These are phyloP conservation scores for Micrasema longulum DNA, from an alignment of 1,140 invertebrate genomes.

Conservation along the genomic window DNA sequence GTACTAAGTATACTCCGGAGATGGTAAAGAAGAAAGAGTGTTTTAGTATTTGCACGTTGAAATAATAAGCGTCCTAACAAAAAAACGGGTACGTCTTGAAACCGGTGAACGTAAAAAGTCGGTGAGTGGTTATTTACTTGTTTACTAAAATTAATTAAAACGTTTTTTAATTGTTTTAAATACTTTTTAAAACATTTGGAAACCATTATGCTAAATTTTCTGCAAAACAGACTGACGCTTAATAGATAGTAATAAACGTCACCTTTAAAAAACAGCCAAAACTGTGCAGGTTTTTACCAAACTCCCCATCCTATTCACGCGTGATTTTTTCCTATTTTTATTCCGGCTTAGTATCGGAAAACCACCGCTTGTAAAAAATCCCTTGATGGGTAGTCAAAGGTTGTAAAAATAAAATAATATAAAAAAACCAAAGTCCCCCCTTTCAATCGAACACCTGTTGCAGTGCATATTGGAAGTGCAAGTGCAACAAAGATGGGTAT, in stretches of 20 bases:
- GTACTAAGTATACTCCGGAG: not conserved
- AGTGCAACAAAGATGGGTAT: constrained; percentile 23
- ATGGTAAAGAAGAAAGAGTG: not conserved
- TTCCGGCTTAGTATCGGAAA: constrained; percentile 40
- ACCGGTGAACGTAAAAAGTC: no score
- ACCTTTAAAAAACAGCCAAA: not conserved
- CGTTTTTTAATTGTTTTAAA: not conserved
- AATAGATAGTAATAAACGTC: constrained; percentile 22
- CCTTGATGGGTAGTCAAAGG: constrained; percentile 51
- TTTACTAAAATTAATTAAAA: not conserved
- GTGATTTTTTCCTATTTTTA: constrained; percentile 21
- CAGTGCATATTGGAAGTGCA: constrained; percentile 23
- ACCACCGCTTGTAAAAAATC: constrained; percentile 48
- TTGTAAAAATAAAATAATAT: constrained; percentile 43
- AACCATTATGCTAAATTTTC: not conserved
- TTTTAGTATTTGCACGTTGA: not conserved
- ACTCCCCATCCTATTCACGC: constrained; percentile 2
- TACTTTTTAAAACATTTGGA: not conserved
- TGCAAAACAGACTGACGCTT: not conserved
- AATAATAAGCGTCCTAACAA: not conserved
- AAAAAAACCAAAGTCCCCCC: constrained; percentile 40
- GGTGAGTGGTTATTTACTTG: not conserved
- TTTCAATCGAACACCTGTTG: constrained; percentile 37
- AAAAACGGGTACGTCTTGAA: no score
- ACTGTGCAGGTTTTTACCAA: not conserved